Conservation (phyloP, 2,888 invertebrate genomes). For the Beris morrisii region DNA sequence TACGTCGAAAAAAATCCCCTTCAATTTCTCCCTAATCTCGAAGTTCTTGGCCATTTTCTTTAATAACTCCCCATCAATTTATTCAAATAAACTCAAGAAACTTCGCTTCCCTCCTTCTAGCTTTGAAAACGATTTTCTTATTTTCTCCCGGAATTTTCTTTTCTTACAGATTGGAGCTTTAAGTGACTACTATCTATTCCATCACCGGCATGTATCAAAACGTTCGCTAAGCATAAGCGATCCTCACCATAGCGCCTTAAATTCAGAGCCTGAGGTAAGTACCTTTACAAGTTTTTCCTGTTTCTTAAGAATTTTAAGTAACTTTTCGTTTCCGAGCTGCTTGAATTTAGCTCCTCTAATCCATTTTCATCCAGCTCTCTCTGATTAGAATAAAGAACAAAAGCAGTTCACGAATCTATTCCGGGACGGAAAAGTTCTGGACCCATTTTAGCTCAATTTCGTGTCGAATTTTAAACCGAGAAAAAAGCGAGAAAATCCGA, state of each 20-base stretch:
- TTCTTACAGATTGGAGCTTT: slow-evolving; percentile 86
- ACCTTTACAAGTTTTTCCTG: background rate
- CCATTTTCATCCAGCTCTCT: slow-evolving; percentile 6
- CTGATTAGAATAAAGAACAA: slow-evolving; percentile 4
- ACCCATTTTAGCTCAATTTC: background rate
- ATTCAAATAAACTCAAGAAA: background rate
- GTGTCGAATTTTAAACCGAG: too few species aligned
- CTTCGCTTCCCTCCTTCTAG: background rate
- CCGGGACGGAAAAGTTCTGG: background rate
- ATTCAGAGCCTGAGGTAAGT: slow-evolving; percentile 74
- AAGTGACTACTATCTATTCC: slow-evolving; percentile 82
- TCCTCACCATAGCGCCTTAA: slow-evolving; percentile 75
- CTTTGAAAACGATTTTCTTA: background rate
- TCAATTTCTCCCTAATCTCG: too few species aligned
- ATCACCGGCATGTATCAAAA: slow-evolving; percentile 82
- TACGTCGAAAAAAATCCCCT: too few species aligned
- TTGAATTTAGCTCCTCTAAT: slow-evolving; percentile 6
- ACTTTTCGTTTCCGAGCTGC: slow-evolving; percentile 20
- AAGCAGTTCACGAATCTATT: background rate
- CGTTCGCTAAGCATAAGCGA: slow-evolving; percentile 78
- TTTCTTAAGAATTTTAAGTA: slow-evolving; percentile 12
- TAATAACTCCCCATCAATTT: too few species aligned
- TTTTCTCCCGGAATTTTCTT: slow-evolving; percentile 39
- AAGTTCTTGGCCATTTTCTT: too few species aligned
- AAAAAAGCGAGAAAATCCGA: too few species aligned